These are phyloP conservation scores for Galago senegalensis DNA, from an alignment of 2,797 vertebrate genomes.

Conservation along the genomic window DNA sequence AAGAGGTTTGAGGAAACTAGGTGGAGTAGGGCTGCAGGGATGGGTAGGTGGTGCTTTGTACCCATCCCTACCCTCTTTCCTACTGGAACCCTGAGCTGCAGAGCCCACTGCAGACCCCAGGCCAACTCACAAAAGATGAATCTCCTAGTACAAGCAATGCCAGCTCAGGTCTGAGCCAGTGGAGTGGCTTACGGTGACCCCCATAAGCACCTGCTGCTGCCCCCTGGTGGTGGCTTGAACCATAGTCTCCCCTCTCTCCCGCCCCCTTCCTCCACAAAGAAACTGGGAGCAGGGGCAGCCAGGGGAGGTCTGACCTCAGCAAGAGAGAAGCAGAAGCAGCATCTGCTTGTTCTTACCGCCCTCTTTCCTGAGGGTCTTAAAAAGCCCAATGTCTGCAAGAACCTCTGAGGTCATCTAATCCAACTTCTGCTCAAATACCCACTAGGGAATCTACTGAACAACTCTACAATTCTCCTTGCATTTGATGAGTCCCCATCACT, in stretches of 20 bases:
- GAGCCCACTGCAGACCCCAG: neutral
- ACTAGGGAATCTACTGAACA: neutral
- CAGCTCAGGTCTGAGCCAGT: neutral
- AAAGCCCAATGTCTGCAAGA: neutral
- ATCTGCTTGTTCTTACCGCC: neutral
- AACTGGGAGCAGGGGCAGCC: neutral
- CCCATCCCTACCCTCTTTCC: neutral
- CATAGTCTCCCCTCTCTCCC: no score
- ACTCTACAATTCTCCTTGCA: neutral
- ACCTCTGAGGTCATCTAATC: neutral
- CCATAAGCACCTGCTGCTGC: neutral
- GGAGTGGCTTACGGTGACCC: neutral
- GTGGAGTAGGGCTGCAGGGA: neutral
- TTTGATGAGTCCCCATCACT: neutral
- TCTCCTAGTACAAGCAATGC: neutral
- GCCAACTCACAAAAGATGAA: neutral
- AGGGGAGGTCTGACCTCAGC: neutral
- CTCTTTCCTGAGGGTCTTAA: neutral
- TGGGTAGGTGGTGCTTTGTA: neutral
- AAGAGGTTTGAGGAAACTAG: neutral
- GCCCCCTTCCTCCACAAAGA: neutral
- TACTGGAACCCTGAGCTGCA: neutral
- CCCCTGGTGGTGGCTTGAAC: neutral
- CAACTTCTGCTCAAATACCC: neutral
- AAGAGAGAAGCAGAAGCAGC: neutral